Evolutionary conservation across 2,888 invertebrate species (phyloP).

Genomic region (Acanthoscelides obtectus): DNA sequence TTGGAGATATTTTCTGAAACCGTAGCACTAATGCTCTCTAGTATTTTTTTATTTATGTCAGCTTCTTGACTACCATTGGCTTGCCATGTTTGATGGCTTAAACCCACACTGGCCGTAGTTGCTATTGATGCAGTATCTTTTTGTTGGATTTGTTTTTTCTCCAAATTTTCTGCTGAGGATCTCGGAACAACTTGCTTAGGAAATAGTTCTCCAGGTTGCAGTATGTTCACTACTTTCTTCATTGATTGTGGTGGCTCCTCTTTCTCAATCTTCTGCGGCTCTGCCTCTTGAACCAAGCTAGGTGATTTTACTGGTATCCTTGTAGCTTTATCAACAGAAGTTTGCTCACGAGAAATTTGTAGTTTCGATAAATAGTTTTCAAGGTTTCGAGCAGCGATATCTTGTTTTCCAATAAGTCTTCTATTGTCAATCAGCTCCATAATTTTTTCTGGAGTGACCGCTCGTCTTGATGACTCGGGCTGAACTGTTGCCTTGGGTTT

Average conservation of each 20-base stretch:
- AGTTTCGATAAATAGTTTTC: conserved; percentile 12
- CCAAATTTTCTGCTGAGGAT: no score
- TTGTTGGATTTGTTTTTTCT: not conserved
- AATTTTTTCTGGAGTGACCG: not conserved
- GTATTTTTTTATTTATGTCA: not conserved
- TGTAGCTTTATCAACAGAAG: conserved; percentile 5
- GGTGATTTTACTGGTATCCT: not conserved
- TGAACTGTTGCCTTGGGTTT: not conserved
- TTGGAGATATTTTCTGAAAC: not conserved
- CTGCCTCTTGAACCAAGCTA: not conserved
- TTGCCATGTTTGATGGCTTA: not conserved
- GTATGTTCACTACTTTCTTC: not conserved
- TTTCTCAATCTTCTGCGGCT: not conserved
- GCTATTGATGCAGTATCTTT: not conserved
- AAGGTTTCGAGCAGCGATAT: conserved; percentile 6
- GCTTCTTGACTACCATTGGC: not conserved
- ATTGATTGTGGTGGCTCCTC: not conserved
- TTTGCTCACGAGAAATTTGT: conserved; percentile 10
- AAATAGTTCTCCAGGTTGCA: not conserved
- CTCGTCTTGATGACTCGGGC: not conserved
- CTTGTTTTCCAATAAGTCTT: not conserved
- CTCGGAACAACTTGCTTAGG: not conserved
- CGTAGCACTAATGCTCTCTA: not conserved
- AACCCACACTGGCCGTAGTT: not conserved
- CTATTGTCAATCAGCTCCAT: not conserved